Evolutionary conservation across 2,888 invertebrate species (phyloP).

Genomic region (Deroplatys truncata): DNA sequence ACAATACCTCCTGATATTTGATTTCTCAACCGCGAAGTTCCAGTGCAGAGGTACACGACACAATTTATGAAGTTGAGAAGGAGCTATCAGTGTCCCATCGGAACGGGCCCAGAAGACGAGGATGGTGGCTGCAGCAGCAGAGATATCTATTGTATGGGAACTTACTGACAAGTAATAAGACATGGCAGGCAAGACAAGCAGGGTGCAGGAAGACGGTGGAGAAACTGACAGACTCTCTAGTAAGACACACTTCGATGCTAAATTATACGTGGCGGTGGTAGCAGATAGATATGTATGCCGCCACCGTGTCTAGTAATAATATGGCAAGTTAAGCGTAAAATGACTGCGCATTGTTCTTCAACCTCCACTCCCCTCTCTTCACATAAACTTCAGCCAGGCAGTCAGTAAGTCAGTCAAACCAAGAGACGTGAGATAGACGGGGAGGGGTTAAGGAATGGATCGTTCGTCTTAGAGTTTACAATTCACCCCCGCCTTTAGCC

Average conservation of each 20-base stretch:
- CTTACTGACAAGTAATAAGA: conserved; percentile 15
- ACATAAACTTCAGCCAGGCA: not conserved
- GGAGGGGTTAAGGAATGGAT: not conserved
- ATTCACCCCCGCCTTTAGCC: not conserved
- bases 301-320: conserved; percentile 8
- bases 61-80: not conserved
- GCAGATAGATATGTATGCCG: conserved; percentile 15
- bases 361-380: not conserved
- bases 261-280: conserved; percentile 5
- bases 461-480: conserved; percentile 2
- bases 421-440: not conserved
- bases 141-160: conserved; percentile 10
- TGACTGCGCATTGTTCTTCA: conserved; percentile 25
- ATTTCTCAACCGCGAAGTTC: not conserved
- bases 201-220: not conserved
- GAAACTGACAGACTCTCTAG: conserved; percentile 1
- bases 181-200: not conserved
- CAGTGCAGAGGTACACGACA: not conserved
- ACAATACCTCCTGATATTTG: not conserved
- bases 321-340: conserved; percentile 22
- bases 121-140: not conserved
- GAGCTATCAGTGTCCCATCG: not conserved
- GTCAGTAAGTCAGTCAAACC: conserved; percentile 4
- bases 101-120: not conserved
- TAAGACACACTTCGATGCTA: conserved; percentile 13